Conservation (phyloP, 2,113 vertebrate species). For the Corythoichthys haematopterus region DNA sequence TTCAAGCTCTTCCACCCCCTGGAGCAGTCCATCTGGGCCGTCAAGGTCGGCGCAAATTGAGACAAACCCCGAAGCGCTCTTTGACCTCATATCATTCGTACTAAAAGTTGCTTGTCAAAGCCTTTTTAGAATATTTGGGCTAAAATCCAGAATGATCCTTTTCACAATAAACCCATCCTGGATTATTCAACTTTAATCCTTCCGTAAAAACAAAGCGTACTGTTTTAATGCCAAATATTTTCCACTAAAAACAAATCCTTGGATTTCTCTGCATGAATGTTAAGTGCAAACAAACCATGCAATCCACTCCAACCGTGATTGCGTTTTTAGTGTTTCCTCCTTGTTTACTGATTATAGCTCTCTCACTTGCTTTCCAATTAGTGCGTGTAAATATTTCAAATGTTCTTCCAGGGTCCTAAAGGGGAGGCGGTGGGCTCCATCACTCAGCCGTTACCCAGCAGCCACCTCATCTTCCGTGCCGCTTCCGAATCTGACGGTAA, state of each 20-base stretch:
- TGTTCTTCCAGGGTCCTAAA: conserved; percentile 84
- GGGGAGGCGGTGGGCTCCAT: conserved; percentile 97
- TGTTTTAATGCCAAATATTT: not conserved
- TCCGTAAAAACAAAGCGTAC: not conserved
- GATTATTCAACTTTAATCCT: not conserved
- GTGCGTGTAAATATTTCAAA: conserved; percentile 1
- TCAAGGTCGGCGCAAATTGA: conserved; percentile 78
- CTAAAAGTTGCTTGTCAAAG: not conserved
- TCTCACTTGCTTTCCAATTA: not conserved
- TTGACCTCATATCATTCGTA: not conserved
- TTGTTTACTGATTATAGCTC: not conserved
- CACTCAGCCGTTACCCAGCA: conserved; percentile 96
- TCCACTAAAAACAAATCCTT: conserved; percentile 11
- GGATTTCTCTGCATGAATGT: conserved; percentile 7
- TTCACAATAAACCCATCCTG: not conserved
- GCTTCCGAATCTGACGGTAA: conserved; percentile 97
- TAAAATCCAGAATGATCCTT: not conserved
- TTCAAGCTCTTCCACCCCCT: conserved; percentile 98
- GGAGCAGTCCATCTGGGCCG: conserved; percentile 98
- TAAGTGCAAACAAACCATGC: conserved; percentile 17
- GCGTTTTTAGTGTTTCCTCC: conserved; percentile 7
- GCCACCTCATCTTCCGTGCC: conserved; percentile 95
- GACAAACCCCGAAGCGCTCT: no score
- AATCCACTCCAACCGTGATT: conserved; percentile 27
- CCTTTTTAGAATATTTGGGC: not conserved